A percentile compares a stretch with the other conserved stretches of the same genome.
These are phyloP conservation scores for Ditula angustiorana DNA, from an alignment of 2,888 invertebrate genomes.

Conservation along the genomic window DNA sequence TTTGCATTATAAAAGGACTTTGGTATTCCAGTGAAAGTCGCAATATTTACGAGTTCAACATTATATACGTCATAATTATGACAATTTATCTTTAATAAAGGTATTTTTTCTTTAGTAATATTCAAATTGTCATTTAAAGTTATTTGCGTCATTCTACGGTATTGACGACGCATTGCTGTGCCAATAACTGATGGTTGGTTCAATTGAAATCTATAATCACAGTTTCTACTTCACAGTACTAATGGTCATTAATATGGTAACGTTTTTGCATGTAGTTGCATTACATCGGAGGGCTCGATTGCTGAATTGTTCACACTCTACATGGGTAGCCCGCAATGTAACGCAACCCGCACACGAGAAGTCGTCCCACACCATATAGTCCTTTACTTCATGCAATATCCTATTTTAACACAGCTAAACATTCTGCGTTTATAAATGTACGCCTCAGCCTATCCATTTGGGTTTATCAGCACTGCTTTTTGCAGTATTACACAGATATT, in stretches of 20 bases:
- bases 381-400: too few species aligned
- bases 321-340: too few species aligned
- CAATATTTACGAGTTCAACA: conserved; percentile 29
- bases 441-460: too few species aligned
- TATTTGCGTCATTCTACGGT: background rate
- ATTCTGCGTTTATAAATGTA: too few species aligned
- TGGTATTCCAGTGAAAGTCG: conserved; percentile 26
- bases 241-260: too few species aligned
- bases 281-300: too few species aligned
- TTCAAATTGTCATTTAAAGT: background rate
- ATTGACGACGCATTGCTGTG: conserved; percentile 16
- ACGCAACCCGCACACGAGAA: too few species aligned
- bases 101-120: background rate
- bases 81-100: conserved; percentile 14
- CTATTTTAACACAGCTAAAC: conserved; percentile 8
- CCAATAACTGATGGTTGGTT: conserved; percentile 8
- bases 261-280: too few species aligned
- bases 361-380: too few species aligned
- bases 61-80: conserved; percentile 23
- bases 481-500: background rate
- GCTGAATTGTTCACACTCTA: too few species aligned
- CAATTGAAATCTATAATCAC: background rate
- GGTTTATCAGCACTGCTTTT: background rate
- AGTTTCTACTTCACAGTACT: background rate
- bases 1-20: conserved; percentile 36